phyloP scores from a whole-genome alignment of 2,888 invertebrate species.

The Apotomis turbidana region DNA sequence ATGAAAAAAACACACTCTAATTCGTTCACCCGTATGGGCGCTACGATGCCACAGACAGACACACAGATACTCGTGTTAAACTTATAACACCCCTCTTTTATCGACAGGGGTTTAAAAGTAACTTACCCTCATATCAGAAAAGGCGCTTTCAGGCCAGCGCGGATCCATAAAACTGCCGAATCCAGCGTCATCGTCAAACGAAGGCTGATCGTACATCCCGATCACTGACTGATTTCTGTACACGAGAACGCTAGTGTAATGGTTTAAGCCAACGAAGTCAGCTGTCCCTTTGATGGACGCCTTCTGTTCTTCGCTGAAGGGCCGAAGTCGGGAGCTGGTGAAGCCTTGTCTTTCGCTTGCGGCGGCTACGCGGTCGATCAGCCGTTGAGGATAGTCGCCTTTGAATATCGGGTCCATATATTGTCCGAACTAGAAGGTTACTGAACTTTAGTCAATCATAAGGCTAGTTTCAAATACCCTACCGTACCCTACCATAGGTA shows the following conservation, averaged over 20 bases:
- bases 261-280: conserved; percentile 50
- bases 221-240: conserved; percentile 49
- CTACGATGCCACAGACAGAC: no score
- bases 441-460: no score
- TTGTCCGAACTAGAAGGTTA: conserved; percentile 45
- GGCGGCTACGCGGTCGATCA: conserved; percentile 47
- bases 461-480: no score
- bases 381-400: conserved; percentile 48
- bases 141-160: conserved; percentile 48
- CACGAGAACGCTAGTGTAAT: conserved; percentile 46
- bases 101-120: no score
- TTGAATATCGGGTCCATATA: conserved; percentile 50
- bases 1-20: no score
- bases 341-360: conserved; percentile 47
- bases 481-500: no score
- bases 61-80: no score
- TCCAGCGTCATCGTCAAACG: conserved; percentile 45
- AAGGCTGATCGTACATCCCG: conserved; percentile 45
- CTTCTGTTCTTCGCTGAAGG: conserved; percentile 47
- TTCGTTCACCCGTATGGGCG: no score
- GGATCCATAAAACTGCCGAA: conserved; percentile 46
- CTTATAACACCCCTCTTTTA: no score
- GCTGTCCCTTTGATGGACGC: conserved; percentile 47
- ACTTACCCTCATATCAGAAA: conserved; percentile 44
- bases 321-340: conserved; percentile 45